Conservation (phyloP, 2,113 vertebrate species). For the Larimichthys polyactis region DNA sequence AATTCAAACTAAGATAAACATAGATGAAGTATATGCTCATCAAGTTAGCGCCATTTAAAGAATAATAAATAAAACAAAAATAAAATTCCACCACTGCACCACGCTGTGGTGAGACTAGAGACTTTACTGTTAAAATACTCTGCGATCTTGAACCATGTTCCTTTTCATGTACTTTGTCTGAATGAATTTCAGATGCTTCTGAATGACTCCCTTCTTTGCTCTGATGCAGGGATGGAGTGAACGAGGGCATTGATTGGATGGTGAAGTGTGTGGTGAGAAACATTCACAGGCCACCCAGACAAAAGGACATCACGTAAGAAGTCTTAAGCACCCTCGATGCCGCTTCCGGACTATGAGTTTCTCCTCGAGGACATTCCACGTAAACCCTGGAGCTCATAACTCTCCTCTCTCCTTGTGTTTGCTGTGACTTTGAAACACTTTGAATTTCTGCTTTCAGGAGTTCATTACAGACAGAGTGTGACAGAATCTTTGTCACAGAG, state of each 20-base stretch:
- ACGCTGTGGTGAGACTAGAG: neutral
- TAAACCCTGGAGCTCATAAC: conserved; percentile 18
- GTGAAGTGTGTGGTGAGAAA: conserved; percentile 79
- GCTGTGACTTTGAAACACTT: conserved; percentile 31
- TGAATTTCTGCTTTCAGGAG: conserved; percentile 20
- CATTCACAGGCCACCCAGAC: conserved; percentile 75
- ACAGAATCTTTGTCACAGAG: conserved; percentile 7
- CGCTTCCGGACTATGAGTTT: conserved; percentile 14
- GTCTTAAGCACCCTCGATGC: neutral
- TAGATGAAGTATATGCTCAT: too few relatives aligned
- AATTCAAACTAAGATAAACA: too few relatives aligned
- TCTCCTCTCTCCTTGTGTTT: conserved; percentile 23
- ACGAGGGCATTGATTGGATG: conserved; percentile 81
- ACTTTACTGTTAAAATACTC: neutral
- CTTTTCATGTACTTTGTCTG: neutral
- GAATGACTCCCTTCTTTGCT: neutral
- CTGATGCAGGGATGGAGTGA: conserved; percentile 71
- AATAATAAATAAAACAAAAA: too few relatives aligned
- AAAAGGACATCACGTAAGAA: conserved; percentile 79
- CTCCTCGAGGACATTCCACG: conserved; percentile 43
- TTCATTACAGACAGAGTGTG: neutral
- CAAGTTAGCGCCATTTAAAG: too few relatives aligned
- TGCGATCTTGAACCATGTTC: neutral
- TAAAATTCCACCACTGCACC: neutral
- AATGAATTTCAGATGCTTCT: neutral